A percentile compares a stretch with the other conserved stretches of the same genome.
phyloP scores from a whole-genome alignment of 30 jellyfish, hydroid and myxozoan genomes.

The Nemopilema nomurai region DNA sequence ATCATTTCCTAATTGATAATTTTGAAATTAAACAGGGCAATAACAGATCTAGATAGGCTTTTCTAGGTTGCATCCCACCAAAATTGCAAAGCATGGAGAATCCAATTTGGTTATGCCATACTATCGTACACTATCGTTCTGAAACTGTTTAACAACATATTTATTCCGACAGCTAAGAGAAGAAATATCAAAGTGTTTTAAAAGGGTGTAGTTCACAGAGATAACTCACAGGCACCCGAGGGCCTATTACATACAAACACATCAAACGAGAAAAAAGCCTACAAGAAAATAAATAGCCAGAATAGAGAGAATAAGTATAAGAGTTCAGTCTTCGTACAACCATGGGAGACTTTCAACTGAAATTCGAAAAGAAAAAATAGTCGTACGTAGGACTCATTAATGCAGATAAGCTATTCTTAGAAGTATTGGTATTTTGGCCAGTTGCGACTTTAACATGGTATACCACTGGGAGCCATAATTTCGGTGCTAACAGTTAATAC shows the following conservation, averaged over 20 bases:
- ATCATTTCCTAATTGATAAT: background rate
- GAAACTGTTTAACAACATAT: background rate
- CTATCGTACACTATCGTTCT: background rate
- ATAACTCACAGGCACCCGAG: background rate
- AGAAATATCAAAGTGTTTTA: background rate
- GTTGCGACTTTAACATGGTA: too few relatives aligned
- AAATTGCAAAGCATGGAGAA: background rate
- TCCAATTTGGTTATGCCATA: background rate
- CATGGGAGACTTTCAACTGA: too few relatives aligned
- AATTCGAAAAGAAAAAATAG: too few relatives aligned
- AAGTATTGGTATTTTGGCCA: too few relatives aligned
- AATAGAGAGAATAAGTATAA: too few relatives aligned
- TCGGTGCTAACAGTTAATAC: too few relatives aligned
- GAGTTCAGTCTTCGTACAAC: too few relatives aligned
- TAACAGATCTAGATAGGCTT: background rate
- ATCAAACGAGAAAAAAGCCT: too few relatives aligned
- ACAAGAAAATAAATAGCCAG: background rate
- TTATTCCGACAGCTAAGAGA: background rate
- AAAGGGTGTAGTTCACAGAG: background rate
- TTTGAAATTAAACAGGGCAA: background rate
- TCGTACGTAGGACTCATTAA: too few relatives aligned
- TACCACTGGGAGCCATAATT: too few relatives aligned
- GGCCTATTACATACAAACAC: too few relatives aligned
- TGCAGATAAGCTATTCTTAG: too few relatives aligned
- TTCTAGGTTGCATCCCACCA: background rate